These are phyloP conservation scores for Parnassius mnemosyne DNA, from an alignment of 2,888 invertebrate genomes.

Conservation along the genomic window DNA sequence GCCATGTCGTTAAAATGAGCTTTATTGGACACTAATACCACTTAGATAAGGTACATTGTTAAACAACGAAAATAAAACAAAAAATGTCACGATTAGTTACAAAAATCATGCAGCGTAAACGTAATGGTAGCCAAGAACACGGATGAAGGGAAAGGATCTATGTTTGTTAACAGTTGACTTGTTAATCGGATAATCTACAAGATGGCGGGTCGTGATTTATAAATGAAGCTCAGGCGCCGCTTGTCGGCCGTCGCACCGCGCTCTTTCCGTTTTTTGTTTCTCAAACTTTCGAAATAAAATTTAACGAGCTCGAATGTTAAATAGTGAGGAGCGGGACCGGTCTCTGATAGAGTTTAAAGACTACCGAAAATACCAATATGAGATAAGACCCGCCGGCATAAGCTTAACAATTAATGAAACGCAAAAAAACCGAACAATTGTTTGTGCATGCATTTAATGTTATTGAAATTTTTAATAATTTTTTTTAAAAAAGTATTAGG, in stretches of 20 bases:
- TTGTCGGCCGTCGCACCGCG: constrained; percentile 41
- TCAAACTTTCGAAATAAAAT: constrained; percentile 49
- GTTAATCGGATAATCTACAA: constrained; percentile 72
- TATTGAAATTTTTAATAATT: too few relatives aligned
- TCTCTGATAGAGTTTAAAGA: constrained; percentile 9
- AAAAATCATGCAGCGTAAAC: constrained; percentile 55
- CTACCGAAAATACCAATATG: constrained; percentile 21
- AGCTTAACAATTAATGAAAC: constrained; percentile 7
- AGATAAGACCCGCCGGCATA: constrained; percentile 11
- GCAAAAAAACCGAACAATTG: constrained; percentile 10
- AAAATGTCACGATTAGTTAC: constrained; percentile 30
- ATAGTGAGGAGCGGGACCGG: constrained; percentile 23
- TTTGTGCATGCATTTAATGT: too few relatives aligned
- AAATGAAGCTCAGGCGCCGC: constrained; percentile 64
- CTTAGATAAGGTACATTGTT: constrained; percentile 9
- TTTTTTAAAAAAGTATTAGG: too few relatives aligned
- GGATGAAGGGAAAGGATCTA: constrained; percentile 46
- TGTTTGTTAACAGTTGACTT: constrained; percentile 62
- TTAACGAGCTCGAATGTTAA: constrained; percentile 27
- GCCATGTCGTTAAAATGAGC: constrained; percentile 31
- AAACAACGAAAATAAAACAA: background rate
- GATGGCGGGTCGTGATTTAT: constrained; percentile 67
- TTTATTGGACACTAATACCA: constrained; percentile 1
- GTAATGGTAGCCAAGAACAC: constrained; percentile 55
- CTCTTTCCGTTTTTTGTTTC: constrained; percentile 41